Conservation (phyloP, 2,113 vertebrate species). For the Carollia perspicillata region DNA sequence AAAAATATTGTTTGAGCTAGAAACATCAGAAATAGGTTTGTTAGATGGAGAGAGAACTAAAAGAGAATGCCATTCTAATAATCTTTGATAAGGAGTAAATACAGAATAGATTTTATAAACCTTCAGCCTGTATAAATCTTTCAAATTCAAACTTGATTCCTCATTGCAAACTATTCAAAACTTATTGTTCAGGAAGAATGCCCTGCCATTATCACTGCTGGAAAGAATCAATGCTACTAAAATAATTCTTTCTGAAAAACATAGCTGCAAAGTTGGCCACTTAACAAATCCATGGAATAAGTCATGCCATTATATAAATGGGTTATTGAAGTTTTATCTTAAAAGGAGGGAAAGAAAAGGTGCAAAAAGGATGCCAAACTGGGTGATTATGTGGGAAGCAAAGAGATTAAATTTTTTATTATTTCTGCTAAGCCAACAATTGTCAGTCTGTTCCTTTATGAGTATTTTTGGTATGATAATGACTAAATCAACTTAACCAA, state of each 20-base stretch:
- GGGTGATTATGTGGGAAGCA: not conserved
- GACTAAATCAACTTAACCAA: slow-evolving; percentile 9
- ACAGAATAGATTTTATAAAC: slow-evolving; percentile 26
- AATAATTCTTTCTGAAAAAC: slow-evolving; percentile 41
- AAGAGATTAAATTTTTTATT: not conserved
- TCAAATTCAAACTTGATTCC: not conserved
- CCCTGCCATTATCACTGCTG: slow-evolving; percentile 31
- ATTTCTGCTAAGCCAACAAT: slow-evolving; percentile 8
- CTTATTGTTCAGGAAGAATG: slow-evolving; percentile 9
- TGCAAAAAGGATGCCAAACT: not conserved
- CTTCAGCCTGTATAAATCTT: not conserved
- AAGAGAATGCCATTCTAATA: slow-evolving; percentile 24
- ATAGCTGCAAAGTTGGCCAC: slow-evolving; percentile 20
- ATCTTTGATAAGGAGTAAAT: slow-evolving; percentile 35
- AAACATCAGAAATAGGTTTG: not conserved
- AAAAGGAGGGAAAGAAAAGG: slow-evolving; percentile 21
- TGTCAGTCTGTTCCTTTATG: not conserved
- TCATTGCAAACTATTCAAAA: slow-evolving; percentile 48
- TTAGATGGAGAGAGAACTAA: slow-evolving; percentile 31
- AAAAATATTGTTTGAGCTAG: slow-evolving; percentile 33
- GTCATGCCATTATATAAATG: slow-evolving; percentile 38
- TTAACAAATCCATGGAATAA: not conserved
- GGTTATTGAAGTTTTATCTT: slow-evolving; percentile 38
- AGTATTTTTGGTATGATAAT: slow-evolving; percentile 23
- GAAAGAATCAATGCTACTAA: slow-evolving; percentile 56